Base-by-base conservation (phyloP, 2,888 invertebrate genomes). In the Selenia dentaria region DNA sequence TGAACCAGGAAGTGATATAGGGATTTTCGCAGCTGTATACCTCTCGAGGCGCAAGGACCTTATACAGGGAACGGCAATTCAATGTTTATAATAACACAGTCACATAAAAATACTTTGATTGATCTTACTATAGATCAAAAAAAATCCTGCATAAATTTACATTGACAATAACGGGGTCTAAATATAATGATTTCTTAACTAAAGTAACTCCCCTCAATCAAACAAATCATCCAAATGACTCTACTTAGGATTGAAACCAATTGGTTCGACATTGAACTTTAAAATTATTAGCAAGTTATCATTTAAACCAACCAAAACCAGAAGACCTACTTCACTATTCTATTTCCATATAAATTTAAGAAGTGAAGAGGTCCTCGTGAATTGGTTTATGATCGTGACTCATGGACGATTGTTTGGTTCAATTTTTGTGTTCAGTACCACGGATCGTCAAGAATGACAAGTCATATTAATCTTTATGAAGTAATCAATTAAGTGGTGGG, bases 401-500 rank as follows among this genome's bases (percentile, higher is more conserved):
- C 64, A 68, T 51, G 53, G 67, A 60, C 63, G 64, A 77, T 76
- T 77, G 78, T 81, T 79, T 77, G 67, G 71, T 68, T 74, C 67
- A 76, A 74, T 72, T 80, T 75, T 76, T 73, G 65, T 71, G 68
- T 72, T 67, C 62, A 61, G 64, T 74, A 67, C 70, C 68, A 60
- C 62, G 63, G 64, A 73, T 74, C 74, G 77, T 80, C 77, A 79
- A 78, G 74, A 81, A 79, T 83, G 87, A 83, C 81, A 79, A 84
- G 79, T 79, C 83, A 71, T 80, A 79, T 81, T 83, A 83, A 84
- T 84, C 83, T 83, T 83, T 82, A 86, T 75, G 79, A 80, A 87
- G 85, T 86, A 87, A 89, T 87, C 87, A 88, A 87, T 87, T 86
- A 84, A 83, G 74, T 76, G 79, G 83, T 77, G 76, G 78, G 73